phyloP scores from a whole-genome alignment of 2,888 invertebrate species.

The Petrolisthes manimaculis region DNA sequence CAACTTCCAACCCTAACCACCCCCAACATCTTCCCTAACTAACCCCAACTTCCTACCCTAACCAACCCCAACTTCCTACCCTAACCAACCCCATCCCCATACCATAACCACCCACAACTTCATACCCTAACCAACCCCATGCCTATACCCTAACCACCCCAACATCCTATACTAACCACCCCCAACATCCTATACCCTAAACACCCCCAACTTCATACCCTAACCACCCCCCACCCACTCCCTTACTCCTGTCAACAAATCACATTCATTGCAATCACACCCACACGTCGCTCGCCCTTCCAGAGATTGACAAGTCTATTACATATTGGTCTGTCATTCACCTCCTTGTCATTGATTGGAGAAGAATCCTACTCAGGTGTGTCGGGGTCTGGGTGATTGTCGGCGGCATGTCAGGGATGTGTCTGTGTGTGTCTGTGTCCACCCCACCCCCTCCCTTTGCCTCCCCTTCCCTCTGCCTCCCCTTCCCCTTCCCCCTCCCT shows the following conservation, averaged over 20 bases:
- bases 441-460: conserved; percentile 24
- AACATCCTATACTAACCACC: background rate
- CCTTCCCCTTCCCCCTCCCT: conserved; percentile 29
- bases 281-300: background rate
- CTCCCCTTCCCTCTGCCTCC: conserved; percentile 39
- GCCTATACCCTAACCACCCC: background rate
- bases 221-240: background rate
- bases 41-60: background rate
- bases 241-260: conserved; percentile 13
- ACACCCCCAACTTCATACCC: background rate
- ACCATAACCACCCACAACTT: background rate
- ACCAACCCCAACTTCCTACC: background rate
- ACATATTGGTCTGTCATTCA: conserved; percentile 52
- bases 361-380: conserved; percentile 45
- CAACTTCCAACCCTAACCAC: background rate
- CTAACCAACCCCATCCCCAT: background rate
- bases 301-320: conserved; percentile 47
- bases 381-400: conserved; percentile 16
- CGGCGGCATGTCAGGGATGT: conserved; percentile 28
- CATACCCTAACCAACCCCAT: background rate
- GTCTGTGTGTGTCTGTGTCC: conserved; percentile 23
- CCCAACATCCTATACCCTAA: background rate
- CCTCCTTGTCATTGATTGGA: conserved; percentile 53
- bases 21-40: background rate
- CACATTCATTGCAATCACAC: conserved; percentile 35